Conservation (phyloP, 2,113 vertebrate genomes). For the Silurus asotus region DNA sequence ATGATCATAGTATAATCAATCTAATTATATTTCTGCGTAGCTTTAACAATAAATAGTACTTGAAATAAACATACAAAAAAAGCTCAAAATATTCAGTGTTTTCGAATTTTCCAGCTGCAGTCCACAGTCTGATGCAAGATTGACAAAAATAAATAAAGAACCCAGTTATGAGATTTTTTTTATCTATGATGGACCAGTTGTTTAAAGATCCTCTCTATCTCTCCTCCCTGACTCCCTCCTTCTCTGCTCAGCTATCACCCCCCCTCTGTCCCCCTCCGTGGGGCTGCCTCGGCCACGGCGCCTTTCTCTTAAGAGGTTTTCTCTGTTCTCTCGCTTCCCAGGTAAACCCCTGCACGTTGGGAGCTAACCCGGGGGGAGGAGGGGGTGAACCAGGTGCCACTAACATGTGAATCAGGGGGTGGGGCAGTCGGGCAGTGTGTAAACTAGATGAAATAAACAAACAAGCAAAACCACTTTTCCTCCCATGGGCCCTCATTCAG, state of each 20-base stretch:
- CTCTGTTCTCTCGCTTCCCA: slow-evolving; percentile 81
- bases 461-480: slow-evolving; percentile 8
- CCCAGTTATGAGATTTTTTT: background rate
- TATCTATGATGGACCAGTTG: slow-evolving; percentile 20
- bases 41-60: background rate
- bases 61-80: background rate
- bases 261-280: slow-evolving; percentile 73
- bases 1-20: no score
- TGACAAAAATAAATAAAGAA: background rate
- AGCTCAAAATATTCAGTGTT: background rate
- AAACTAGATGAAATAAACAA: background rate
- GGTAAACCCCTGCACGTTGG: slow-evolving; percentile 73
- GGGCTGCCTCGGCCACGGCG: slow-evolving; percentile 72
- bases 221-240: slow-evolving; percentile 31
- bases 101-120: background rate
- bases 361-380: background rate
- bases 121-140: background rate
- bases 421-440: slow-evolving; percentile 24
- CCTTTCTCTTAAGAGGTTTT: slow-evolving; percentile 80
- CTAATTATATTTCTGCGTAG: background rate
- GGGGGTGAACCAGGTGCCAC: background rate
- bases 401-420: slow-evolving; percentile 51
- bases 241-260: slow-evolving; percentile 66
- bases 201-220: slow-evolving; percentile 59
- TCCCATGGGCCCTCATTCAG: slow-evolving; percentile 26